phyloP scores from a whole-genome alignment of 2,888 invertebrate species.

The Hecatera dysodea region DNA sequence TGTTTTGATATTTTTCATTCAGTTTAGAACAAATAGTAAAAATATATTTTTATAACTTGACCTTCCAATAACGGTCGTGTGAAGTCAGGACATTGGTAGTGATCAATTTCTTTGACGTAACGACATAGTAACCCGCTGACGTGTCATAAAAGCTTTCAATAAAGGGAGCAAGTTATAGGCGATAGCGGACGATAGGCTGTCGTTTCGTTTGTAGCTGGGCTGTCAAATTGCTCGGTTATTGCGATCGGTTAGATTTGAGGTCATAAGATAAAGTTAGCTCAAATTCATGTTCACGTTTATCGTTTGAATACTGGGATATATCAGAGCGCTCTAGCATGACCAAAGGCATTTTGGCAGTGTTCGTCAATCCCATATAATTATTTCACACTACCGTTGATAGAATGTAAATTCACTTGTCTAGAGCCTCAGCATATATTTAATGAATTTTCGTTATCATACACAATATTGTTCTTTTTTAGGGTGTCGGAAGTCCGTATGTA shows the following conservation, averaged over 20 bases:
- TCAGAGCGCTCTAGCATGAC: neutral
- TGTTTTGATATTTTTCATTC: constrained; percentile 51
- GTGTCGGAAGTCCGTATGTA: no score
- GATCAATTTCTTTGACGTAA: constrained; percentile 78
- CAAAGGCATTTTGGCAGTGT: neutral
- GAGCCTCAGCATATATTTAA: no score
- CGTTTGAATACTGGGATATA: neutral
- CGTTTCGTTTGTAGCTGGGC: constrained; percentile 21
- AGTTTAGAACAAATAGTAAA: constrained; percentile 19
- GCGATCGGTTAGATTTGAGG: constrained; percentile 6
- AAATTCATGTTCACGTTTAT: neutral
- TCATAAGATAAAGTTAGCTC: neutral
- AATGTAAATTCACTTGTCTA: no score
- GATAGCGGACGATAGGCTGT: constrained; percentile 34
- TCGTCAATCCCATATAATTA: no score
- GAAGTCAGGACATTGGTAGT: constrained; percentile 63
- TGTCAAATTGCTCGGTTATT: constrained; percentile 1
- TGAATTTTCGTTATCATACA: no score
- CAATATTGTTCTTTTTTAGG: no score
- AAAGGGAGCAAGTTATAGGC: constrained; percentile 62
- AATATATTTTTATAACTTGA: constrained; percentile 40
- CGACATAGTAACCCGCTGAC: constrained; percentile 72
- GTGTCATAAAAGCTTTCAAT: constrained; percentile 75
- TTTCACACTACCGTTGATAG: no score
- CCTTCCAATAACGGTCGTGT: constrained; percentile 48